Conservation (phyloP, 2,113 vertebrate genomes). For the Fulica atra region DNA sequence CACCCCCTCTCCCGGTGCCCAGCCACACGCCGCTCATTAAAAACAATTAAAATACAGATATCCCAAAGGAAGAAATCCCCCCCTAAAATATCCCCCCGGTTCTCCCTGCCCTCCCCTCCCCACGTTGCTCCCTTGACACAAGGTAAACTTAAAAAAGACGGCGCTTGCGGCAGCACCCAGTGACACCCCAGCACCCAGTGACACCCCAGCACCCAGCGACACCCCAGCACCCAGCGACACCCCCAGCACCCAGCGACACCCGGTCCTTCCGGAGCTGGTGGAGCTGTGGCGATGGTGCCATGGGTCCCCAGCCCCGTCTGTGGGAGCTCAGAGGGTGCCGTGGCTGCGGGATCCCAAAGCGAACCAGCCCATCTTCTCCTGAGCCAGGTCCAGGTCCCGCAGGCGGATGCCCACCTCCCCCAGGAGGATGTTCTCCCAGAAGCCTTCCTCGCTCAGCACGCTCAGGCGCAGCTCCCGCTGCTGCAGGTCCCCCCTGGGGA, state of each 20-base stretch:
- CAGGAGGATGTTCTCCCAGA: constrained; percentile 94
- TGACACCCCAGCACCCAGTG: too few species aligned
- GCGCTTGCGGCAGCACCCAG: background rate
- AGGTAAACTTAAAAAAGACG: constrained; percentile 77
- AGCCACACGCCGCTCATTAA: constrained; percentile 67
- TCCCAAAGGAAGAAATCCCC: constrained; percentile 28
- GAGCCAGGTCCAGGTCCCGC: constrained; percentile 84
- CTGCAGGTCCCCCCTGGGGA: constrained; percentile 91
- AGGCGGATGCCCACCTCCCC: constrained; percentile 90
- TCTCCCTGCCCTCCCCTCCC: constrained; percentile 14
- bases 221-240: too few species aligned
- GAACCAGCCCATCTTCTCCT: constrained; percentile 94
- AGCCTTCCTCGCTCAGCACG: constrained; percentile 91
- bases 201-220: background rate
- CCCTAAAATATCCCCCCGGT: background rate
- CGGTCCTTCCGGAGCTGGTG: background rate
- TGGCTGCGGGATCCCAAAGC: constrained; percentile 80
- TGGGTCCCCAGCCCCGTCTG: background rate
- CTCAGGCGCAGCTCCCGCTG: constrained; percentile 92
- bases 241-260: background rate
- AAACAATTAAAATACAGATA: constrained; percentile 71
- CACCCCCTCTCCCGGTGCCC: background rate
- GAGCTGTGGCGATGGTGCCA: background rate
- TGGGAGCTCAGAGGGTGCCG: constrained; percentile 67
- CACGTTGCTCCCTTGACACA: constrained; percentile 83